These are phyloP conservation scores for Sycobia sp. DNA, from an alignment of 1,140 invertebrate species.

Conservation along the genomic window DNA sequence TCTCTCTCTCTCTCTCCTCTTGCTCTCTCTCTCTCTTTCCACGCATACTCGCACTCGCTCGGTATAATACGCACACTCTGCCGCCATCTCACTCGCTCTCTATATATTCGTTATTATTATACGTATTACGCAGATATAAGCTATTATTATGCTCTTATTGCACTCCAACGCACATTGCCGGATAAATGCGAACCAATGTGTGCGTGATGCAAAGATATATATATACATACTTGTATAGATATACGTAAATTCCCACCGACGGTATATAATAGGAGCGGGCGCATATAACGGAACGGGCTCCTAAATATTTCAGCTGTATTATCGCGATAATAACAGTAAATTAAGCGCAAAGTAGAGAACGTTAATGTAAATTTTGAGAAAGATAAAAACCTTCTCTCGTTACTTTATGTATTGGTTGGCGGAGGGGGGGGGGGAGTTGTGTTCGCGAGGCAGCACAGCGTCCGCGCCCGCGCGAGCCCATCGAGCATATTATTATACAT, in stretches of 20 bases:
- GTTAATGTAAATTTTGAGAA: constrained; percentile 32
- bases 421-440: background rate
- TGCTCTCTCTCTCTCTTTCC: background rate
- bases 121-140: constrained; percentile 48
- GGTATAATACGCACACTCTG: too few relatives aligned
- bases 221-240: constrained; percentile 6
- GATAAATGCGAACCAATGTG: too few relatives aligned
- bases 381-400: constrained; percentile 19
- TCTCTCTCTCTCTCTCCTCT: constrained; percentile 25
- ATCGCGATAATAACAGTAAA: constrained; percentile 34
- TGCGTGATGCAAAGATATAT: too few relatives aligned
- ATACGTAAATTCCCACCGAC: constrained; percentile 5
- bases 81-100: too few relatives aligned
- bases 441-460: background rate
- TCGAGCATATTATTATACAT: constrained; percentile 14
- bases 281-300: background rate
- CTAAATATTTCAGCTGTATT: constrained; percentile 32
- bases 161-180: constrained; percentile 8
- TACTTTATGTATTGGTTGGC: constrained; percentile 5
- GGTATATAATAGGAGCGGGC: background rate
- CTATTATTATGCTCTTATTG: constrained; percentile 45
- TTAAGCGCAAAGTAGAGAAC: constrained; percentile 25
- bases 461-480: background rate
- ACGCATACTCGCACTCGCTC: constrained; percentile 32
- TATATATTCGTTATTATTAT: too few relatives aligned